A percentile compares a stretch with the other conserved stretches of the same genome.
Conservation (phyloP, 2,797 vertebrate species). For the Melopsittacus undulatus region DNA sequence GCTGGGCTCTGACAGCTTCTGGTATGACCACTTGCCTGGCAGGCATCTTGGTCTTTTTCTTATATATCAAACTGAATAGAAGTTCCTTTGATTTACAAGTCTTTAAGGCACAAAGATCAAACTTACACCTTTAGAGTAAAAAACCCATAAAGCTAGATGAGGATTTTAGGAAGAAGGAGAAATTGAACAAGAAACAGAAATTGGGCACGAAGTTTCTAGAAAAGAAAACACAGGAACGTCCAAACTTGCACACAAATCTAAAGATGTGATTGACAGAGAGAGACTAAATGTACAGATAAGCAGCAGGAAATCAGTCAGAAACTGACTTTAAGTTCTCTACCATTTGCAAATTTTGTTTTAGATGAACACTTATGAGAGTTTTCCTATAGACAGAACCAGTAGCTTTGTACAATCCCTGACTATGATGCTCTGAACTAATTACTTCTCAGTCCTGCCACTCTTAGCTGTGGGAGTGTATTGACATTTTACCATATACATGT, state of each 20-base stretch:
- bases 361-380: not conserved
- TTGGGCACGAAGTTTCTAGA: not conserved
- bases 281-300: not conserved
- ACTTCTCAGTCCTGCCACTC: not conserved
- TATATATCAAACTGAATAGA: slow-evolving; percentile 44
- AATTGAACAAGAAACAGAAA: not conserved
- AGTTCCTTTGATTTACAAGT: slow-evolving; percentile 42
- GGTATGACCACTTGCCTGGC: slow-evolving; percentile 11
- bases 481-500: not conserved
- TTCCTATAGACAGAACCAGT: not conserved
- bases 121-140: not conserved
- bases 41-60: slow-evolving; percentile 10
- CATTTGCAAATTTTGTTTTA: not conserved
- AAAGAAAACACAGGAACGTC: not conserved
- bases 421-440: not conserved
- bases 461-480: not conserved
- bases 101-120: slow-evolving; percentile 43
- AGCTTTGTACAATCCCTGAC: not conserved
- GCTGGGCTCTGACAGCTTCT: not conserved
- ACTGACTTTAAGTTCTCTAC: not conserved
- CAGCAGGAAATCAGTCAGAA: not conserved
- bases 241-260: not conserved
- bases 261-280: not conserved
- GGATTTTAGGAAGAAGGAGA: not conserved
- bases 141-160: not conserved